Evolutionary conservation across 2,797 vertebrate genomes (phyloP), one percentile per base, ranked within the genome.

Genomic region (Gymnocypris eckloni): DNA sequence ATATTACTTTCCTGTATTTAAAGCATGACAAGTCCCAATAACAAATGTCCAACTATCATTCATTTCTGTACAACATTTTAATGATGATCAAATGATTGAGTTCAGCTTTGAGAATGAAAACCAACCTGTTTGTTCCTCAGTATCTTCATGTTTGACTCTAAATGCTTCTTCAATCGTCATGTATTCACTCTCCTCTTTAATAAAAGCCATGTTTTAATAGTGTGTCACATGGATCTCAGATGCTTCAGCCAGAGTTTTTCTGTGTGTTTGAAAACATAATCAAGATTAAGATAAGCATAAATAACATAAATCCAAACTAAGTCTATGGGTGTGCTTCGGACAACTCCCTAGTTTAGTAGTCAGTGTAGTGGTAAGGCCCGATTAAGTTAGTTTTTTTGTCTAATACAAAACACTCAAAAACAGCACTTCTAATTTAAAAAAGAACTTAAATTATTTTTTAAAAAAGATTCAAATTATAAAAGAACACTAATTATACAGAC

Each of bases 141-240:
- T 4, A 37, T 48, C 61, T 69, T 81, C 79, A 4, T n/a, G 4
- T 20, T 81, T 81, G 6, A 81, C 56, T 13, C 25, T 1, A 8
- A 33, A 54, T 33, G 9, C 2, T 7, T 75, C 45, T 52, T 15
- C 54, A 10, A 81, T 81, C 16, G 8, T 18, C 79, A 67, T 28
- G 25, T 81, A 61, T 81, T 69, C 61, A 4, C 1, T 81, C 64
- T 81, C 79, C 43, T 37, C 61, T 66, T 81, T 81, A 28, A 81
- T 11, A 13, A 81, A n/a, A 2, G 61, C 59, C 78, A 79, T 79
- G 16, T 75, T 6, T 10, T 7, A 73, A 10, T 2, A 28, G 13
- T 5, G 8, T 13, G 25, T 20, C 56, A 11, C 22, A n/a, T 59
- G 56, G 9, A 59, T n/a, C 2, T 59, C 22, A 59, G 7, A 3